Evolutionary conservation across 2,888 invertebrate genomes (phyloP), one percentile per base, ranked within the genome.

Genomic region (Allygus modestus): DNA sequence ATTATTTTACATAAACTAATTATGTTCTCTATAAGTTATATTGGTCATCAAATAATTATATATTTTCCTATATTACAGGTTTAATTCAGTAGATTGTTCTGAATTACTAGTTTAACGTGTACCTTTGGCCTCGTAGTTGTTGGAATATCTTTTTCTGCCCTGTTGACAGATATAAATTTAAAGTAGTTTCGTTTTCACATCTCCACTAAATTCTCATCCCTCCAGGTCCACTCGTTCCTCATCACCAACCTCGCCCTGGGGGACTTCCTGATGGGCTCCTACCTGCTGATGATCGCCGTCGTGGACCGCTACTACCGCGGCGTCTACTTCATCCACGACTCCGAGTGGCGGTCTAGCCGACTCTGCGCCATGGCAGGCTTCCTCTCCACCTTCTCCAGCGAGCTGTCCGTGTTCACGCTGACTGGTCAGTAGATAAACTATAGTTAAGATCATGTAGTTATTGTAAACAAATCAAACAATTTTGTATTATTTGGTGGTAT

Each of bases 191-290:
- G n/a, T n/a, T n/a, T n/a, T n/a, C n/a, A n/a, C n/a, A n/a, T n/a
- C n/a, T n/a, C n/a, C n/a, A n/a, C n/a, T n/a, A n/a, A n/a, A n/a
- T n/a, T n/a, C n/a, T n/a, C n/a, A n/a, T n/a, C n/a, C n/a, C n/a
- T n/a, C n/a, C 87, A 90, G 91, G 91, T 92, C 2, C 92, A 92
- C 88, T 92, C 90, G 4, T 90, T 90, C 86, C 88, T 90, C 51
- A 90, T 90, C 73, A 89, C 90, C 37, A 90, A 90, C 87, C 87
- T 90, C 69, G 90, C 90, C 0, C 85, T 90, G 28, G 90, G 90
- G 2, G 90, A 90, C 86, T 87, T 90, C 20, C 87, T 90, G 83
- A 90, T 90, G 90, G 90, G 90, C 20, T 88, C 89, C 31, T 90
- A 90, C 85, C 86, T 90, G 46, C 85, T 90, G 37, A 88, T 90